Base-by-base conservation (phyloP, 2,797 vertebrate genomes). In the Lepilemur ruficaudatus region DNA sequence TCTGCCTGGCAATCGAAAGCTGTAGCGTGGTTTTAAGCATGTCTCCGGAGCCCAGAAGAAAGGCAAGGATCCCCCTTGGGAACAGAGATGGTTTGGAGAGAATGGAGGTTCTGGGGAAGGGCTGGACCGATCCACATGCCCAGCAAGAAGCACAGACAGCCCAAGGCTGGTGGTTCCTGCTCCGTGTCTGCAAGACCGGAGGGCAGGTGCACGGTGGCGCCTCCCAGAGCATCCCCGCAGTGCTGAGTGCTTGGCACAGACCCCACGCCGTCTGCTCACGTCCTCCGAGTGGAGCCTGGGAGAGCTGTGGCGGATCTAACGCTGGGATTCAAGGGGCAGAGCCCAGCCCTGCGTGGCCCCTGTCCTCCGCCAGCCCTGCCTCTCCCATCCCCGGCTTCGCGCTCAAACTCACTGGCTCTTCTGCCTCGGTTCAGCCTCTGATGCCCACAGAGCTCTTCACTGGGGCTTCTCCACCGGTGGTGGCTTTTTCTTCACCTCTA, bases 401-500 rank as follows among this genome's bases (percentile, higher is more conserved):
- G 41, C 38, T 81, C 76, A 79, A 4, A 70, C 57, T 72, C 25
- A 15, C 32, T 52, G 89, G 10, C 46, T 55, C 46, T 94, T 89
- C 81, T 43, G 30, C 61, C 50, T 84, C 35, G 70, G 15, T 63
- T 78, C 11, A 50, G 38, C 61, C 73, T 91, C 78, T 3, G 4
- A 4, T 78, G 59, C 89, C 50, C n/a, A 59, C 52, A 91, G 75
- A 80, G 72, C 55, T 72, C 59, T 80, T 46, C 20, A 14, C 41
- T 11, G 18, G 52, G 46, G 8, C 75, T 48, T 94, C 30, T 85
- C 20, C 30, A 70, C 2, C 75, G 43, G 6, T 38, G 38, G 12
- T 11, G 93, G 50, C 32, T 84, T 95, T 95, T 93, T 91, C 79
- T 84, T 91, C 94, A 76, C 59, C 28, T 41, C 32, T 63, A 46